Conservation (phyloP, 2,113 vertebrate species). For the Cercocebus atys region DNA sequence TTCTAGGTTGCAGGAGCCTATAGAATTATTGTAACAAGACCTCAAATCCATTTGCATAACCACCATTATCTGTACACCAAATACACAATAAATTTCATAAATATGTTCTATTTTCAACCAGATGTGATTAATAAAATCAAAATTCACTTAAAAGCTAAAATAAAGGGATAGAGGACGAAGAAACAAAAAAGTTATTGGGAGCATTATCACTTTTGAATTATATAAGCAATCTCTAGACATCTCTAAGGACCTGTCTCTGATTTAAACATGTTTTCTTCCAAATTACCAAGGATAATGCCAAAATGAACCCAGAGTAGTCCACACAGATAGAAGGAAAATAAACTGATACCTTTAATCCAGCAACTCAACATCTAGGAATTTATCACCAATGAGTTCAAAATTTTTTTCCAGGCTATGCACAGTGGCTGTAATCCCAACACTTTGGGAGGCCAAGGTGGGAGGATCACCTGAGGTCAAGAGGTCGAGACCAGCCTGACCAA, state of each 20-base stretch:
- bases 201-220: neutral
- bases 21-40: neutral
- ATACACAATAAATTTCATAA: slow-evolving; percentile 32
- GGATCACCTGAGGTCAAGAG: too few relatives aligned
- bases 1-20: neutral
- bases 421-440: too few relatives aligned
- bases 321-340: slow-evolving; percentile 6
- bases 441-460: too few relatives aligned
- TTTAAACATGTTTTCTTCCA: neutral
- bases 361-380: slow-evolving; percentile 8
- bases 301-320: neutral
- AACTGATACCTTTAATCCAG: neutral
- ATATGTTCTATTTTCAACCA: neutral
- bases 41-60: neutral
- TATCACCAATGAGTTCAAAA: neutral
- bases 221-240: neutral
- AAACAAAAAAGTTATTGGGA: neutral
- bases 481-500: too few relatives aligned
- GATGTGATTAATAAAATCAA: slow-evolving; percentile 32
- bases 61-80: neutral
- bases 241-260: neutral
- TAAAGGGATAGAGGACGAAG: neutral
- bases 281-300: slow-evolving; percentile 10
- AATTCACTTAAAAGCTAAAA: slow-evolving; percentile 30
- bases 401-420: neutral